Evolutionary conservation across 2,113 vertebrate genomes (phyloP).

Genomic region (Heterotilapia buettikoferi): DNA sequence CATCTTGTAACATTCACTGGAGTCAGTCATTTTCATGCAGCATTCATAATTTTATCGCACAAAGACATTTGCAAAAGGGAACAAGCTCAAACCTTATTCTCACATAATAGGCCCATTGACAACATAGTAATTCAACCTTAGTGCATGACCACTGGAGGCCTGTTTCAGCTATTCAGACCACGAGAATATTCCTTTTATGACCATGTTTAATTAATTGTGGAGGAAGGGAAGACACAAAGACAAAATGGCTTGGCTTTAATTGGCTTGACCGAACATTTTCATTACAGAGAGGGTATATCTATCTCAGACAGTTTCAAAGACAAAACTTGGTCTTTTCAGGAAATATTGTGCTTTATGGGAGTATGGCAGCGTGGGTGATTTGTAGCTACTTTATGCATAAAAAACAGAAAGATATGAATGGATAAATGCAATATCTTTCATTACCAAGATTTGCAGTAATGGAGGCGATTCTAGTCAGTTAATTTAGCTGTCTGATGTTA

Average conservation of each 20-base stretch:
- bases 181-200: constrained; percentile 67
- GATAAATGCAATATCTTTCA: constrained; percentile 30
- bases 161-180: constrained; percentile 56
- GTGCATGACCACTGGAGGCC: constrained; percentile 43
- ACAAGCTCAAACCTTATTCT: constrained; percentile 58
- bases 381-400: constrained; percentile 36
- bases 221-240: constrained; percentile 64
- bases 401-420: constrained; percentile 15
- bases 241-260: constrained; percentile 71
- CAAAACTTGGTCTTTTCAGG: constrained; percentile 48
- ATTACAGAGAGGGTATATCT: constrained; percentile 60
- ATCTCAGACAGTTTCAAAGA: constrained; percentile 52
- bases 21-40: constrained; percentile 60
- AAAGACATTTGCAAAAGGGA: constrained; percentile 59
- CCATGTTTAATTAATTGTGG: constrained; percentile 68
- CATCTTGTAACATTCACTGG: constrained; percentile 51
- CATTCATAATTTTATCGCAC: constrained; percentile 56
- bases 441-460: constrained; percentile 4
- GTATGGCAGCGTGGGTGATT: constrained; percentile 27
- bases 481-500: not conserved
- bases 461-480: not conserved
- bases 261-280: constrained; percentile 70
- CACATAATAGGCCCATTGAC: constrained; percentile 66
- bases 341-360: constrained; percentile 40
- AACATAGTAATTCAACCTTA: constrained; percentile 54